Evolutionary conservation across 2,113 vertebrate genomes (phyloP).

Genomic region (Mus musculus): DNA sequence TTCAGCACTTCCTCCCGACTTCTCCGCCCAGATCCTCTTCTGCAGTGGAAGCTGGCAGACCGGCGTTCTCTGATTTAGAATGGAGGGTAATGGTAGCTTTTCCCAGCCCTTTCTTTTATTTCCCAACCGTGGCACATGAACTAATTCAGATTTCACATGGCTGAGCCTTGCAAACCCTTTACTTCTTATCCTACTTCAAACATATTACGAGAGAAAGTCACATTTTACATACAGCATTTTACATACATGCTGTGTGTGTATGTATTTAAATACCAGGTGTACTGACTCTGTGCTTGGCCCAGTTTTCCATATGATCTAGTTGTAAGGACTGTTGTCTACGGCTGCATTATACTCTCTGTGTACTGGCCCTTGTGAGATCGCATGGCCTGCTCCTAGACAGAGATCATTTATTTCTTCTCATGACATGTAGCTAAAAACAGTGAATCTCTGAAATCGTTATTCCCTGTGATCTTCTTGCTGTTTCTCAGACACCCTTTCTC

Average conservation of each 20-base stretch:
- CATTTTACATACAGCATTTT: not conserved
- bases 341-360: too few species aligned
- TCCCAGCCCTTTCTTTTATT: not conserved
- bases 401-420: not conserved
- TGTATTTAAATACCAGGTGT: not conserved
- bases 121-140: too few species aligned
- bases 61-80: not conserved
- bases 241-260: not conserved
- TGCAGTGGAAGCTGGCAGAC: not conserved
- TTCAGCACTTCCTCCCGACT: conserved; percentile 66
- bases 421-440: not conserved
- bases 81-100: not conserved
- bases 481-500: not conserved
- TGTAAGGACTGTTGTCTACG: not conserved
- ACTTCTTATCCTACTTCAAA: not conserved
- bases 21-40: conserved; percentile 36
- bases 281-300: not conserved
- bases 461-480: not conserved
- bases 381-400: not conserved
- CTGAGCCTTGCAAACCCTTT: not conserved
- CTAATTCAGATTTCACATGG: not conserved
- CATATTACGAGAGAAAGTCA: not conserved
- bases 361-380: not conserved
- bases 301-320: not conserved
- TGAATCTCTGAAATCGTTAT: not conserved